phyloP scores from a whole-genome alignment of 2,113 vertebrate species.

The rat (Rattus norvegicus) region GRCr8 NC_086031.1:64064501-64065000 shows the following conservation, averaged over 20 bases:
- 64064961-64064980: not conserved
- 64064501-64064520: not conserved
- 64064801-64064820: not conserved
- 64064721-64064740: not conserved
- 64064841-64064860: not conserved
- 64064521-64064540: not conserved
- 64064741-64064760: not conserved
- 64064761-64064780: not conserved
- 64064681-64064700: not conserved
- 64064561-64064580: not conserved
- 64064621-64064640: not conserved
- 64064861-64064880: not conserved
- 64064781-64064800: not conserved
- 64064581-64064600: not conserved
- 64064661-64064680: not conserved
- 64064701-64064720: fast-evolving
- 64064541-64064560: not conserved
- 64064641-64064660: not conserved
- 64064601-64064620: not conserved
- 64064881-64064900: not conserved
- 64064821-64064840: not conserved
- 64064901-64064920: not conserved
- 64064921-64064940: not conserved
- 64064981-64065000: not conserved
- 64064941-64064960: not conserved